Evolutionary conservation across 2,888 invertebrate genomes (phyloP).

Genomic region (Pheosia tremula): DNA sequence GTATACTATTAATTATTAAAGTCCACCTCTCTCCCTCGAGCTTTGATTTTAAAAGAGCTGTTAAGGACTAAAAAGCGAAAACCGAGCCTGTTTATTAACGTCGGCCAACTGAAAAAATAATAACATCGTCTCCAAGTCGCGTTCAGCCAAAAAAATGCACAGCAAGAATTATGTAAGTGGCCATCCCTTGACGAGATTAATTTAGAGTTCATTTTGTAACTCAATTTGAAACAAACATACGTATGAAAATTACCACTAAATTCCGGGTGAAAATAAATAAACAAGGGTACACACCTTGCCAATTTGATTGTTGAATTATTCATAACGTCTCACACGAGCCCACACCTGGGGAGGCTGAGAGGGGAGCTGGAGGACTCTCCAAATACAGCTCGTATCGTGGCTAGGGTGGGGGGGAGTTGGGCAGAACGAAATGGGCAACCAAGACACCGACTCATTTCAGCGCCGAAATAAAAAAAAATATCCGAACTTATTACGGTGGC

Average conservation of each 20-base stretch:
- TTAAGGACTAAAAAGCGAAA: conserved; percentile 53
- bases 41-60: conserved; percentile 53
- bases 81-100: conserved; percentile 21
- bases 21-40: conserved; percentile 41
- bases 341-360: conserved; percentile 56
- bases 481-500: conserved; percentile 53
- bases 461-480: conserved; percentile 59
- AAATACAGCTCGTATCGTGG: conserved; percentile 61
- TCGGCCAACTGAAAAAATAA: background rate
- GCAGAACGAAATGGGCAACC: conserved; percentile 72
- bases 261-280: conserved; percentile 77
- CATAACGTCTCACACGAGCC: conserved; percentile 73
- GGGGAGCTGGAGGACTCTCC: conserved; percentile 53
- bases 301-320: conserved; percentile 83
- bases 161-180: background rate
- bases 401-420: conserved; percentile 59
- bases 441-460: conserved; percentile 61
- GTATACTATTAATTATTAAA: conserved; percentile 65
- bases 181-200: conserved; percentile 32
- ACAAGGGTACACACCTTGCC: conserved; percentile 75
- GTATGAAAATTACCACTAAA: conserved; percentile 68
- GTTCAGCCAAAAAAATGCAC: background rate
- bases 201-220: conserved; percentile 36
- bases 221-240: conserved; percentile 45
- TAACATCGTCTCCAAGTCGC: background rate